phyloP scores from a whole-genome alignment of 2,113 vertebrate species.

The Shinisaurus crocodilurus region DNA sequence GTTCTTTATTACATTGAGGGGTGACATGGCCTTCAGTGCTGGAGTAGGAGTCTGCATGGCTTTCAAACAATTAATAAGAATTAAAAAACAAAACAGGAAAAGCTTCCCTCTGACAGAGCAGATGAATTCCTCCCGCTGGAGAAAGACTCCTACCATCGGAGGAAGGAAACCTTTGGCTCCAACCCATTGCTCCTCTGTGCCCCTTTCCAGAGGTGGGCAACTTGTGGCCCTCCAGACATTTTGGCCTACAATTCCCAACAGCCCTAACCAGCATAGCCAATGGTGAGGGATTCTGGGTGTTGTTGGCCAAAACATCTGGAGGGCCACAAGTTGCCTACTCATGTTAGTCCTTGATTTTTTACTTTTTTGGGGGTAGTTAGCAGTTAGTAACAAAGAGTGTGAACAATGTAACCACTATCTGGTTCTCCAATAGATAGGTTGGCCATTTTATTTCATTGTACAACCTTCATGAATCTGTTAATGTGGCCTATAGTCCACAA shows the following conservation, averaged over 20 bases:
- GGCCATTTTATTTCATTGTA: not conserved
- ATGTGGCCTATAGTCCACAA: not conserved
- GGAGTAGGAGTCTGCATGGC: not conserved
- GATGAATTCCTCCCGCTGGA: not conserved
- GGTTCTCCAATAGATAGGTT: not conserved
- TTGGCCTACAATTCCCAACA: not conserved
- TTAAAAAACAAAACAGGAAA: too few species aligned
- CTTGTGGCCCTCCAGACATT: not conserved
- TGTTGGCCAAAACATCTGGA: not conserved
- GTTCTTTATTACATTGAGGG: not conserved
- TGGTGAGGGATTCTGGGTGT: not conserved
- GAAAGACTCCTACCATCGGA: too few species aligned
- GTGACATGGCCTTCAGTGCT: not conserved
- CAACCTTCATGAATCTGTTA: not conserved
- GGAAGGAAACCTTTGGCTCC: not conserved
- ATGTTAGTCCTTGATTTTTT: not conserved
- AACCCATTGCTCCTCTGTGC: not conserved
- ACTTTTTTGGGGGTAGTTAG: not conserved
- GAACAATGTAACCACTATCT: not conserved
- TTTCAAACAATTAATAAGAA: not conserved
- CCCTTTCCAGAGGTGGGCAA: not conserved
- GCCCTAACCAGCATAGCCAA: too few species aligned
- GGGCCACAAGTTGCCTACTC: too few species aligned
- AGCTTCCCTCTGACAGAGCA: not conserved
- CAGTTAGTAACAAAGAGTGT: not conserved